These are phyloP conservation scores for Pachymerium ferrugineum DNA, from an alignment of 2,888 invertebrate genomes.

Conservation along the genomic window DNA sequence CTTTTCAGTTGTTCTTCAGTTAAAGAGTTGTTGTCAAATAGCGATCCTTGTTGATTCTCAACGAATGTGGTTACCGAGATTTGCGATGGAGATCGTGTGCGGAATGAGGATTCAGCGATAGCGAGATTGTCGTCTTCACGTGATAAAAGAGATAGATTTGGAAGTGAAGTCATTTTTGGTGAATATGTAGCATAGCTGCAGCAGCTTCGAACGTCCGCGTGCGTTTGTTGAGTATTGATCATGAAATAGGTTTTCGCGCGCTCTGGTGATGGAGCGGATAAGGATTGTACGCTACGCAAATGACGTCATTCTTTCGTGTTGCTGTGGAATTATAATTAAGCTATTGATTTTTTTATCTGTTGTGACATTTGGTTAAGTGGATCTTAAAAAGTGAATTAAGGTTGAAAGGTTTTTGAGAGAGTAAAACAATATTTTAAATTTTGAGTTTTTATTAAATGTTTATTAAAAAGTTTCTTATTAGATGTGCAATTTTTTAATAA, in stretches of 20 bases:
- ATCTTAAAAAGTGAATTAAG: too few relatives aligned
- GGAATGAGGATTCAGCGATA: neutral
- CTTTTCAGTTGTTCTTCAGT: neutral
- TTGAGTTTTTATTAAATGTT: too few relatives aligned
- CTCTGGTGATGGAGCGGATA: too few relatives aligned
- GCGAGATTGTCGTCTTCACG: neutral
- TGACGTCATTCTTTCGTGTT: neutral
- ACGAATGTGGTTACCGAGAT: neutral
- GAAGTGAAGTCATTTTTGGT: neutral
- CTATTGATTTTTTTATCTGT: too few relatives aligned
- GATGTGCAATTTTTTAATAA: too few relatives aligned
- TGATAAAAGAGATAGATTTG: neutral
- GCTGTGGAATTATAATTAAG: too few relatives aligned
- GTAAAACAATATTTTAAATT: too few relatives aligned
- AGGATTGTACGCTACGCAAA: too few relatives aligned
- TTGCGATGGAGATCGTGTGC: neutral
- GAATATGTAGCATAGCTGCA: too few relatives aligned
- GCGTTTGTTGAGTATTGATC: constrained; percentile 9
- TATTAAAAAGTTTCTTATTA: too few relatives aligned
- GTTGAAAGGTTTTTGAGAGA: too few relatives aligned
- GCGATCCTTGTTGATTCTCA: neutral
- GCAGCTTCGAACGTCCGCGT: neutral
- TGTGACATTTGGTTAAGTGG: too few relatives aligned
- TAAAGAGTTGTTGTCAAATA: neutral
- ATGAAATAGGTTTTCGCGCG: neutral